A percentile compares a stretch with the other conserved stretches of the same genome.
Evolutionary conservation across 1,140 invertebrate species (phyloP).

Genomic region (Nymphalis io): DNA sequence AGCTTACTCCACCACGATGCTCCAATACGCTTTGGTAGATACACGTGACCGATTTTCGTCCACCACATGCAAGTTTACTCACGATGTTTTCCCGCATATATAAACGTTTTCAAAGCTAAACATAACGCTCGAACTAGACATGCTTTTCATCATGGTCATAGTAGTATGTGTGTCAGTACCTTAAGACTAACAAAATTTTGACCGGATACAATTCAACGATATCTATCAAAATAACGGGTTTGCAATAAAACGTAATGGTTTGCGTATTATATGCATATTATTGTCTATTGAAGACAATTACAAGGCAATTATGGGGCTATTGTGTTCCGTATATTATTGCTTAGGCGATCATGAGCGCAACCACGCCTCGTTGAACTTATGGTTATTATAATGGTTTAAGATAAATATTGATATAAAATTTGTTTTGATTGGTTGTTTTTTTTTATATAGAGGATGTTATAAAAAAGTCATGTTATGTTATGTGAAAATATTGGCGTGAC

Average conservation of each 20-base stretch:
- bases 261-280: conserved; percentile 44
- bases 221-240: conserved; percentile 30
- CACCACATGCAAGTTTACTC: too few species aligned
- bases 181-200: too few species aligned
- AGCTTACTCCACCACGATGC: too few species aligned
- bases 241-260: conserved; percentile 46
- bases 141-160: too few species aligned
- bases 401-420: conserved; percentile 11
- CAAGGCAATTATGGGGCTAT: conserved; percentile 48
- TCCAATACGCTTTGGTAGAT: too few species aligned
- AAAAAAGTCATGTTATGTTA: not conserved
- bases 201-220: not conserved
- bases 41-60: too few species aligned
- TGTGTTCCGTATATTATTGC: conserved; percentile 47
- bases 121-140: too few species aligned
- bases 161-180: too few species aligned
- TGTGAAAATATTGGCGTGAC: not conserved
- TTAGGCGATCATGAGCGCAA: conserved; percentile 35
- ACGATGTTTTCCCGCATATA: too few species aligned
- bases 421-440: not conserved
- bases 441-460: not conserved
- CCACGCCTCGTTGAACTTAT: conserved; percentile 37
- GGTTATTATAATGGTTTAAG: conserved; percentile 8
- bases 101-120: too few species aligned
- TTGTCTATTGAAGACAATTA: conserved; percentile 51